Percentiles rank a stretch among this genome's conserved stretches.
phyloP scores from a whole-genome alignment of 1,140 invertebrate genomes.

The Leptopilina boulardi region DNA sequence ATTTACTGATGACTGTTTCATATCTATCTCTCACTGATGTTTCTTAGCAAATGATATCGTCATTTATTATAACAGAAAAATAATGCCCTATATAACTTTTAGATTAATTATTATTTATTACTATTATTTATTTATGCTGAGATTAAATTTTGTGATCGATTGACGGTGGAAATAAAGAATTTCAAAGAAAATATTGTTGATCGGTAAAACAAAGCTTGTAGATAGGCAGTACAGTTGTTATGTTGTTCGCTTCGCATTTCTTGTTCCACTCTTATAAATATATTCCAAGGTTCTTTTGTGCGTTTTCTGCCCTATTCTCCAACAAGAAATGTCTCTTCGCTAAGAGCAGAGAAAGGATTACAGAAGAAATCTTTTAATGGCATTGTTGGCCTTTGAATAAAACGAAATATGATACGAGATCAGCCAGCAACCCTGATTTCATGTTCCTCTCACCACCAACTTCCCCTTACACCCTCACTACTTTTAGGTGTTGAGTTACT shows the following conservation, averaged over 20 bases:
- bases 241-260: constrained; percentile 55
- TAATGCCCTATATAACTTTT: neutral
- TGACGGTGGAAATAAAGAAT: constrained; percentile 44
- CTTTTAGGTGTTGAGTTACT: constrained; percentile 54
- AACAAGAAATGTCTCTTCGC: constrained; percentile 26
- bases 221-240: constrained; percentile 53
- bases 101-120: neutral
- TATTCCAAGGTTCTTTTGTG: constrained; percentile 47
- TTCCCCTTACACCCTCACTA: constrained; percentile 38
- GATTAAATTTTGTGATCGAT: neutral
- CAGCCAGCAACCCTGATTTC: constrained; percentile 52
- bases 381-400: constrained; percentile 76
- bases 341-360: constrained; percentile 59
- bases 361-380: constrained; percentile 74
- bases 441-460: constrained; percentile 32
- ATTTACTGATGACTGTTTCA: constrained; percentile 68
- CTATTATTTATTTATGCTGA: neutral
- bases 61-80: neutral
- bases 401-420: constrained; percentile 75
- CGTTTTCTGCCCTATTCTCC: constrained; percentile 3
- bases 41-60: constrained; percentile 33
- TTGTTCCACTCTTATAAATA: constrained; percentile 42
- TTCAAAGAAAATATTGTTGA: constrained; percentile 47
- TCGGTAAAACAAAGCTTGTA: constrained; percentile 60
- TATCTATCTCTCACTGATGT: constrained; percentile 69